Evolutionary conservation across 1,140 invertebrate genomes (phyloP), one percentile per base, ranked within the genome.

Genomic region (Papilio polyxenes): DNA sequence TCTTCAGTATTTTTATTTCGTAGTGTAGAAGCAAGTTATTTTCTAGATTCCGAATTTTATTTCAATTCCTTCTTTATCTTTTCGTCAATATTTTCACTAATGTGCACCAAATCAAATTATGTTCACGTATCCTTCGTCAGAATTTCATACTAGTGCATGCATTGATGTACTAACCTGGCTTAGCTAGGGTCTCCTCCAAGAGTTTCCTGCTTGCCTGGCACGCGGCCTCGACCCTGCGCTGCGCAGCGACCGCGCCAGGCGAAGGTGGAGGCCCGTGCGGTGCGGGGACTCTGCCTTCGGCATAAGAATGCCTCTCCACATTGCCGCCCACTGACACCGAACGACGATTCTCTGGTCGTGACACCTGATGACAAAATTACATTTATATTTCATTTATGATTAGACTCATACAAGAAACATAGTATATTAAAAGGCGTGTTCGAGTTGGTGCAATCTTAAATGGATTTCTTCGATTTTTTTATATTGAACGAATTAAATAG

Each of bases 161-260:
- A 17, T 9, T 59, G 40, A 51, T 44, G 44, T 13, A 74, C 81
- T 93, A 97, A 85, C 96, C 96, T 75, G 96, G 94, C 84, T 97
- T 96, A 82, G 96, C 95, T 20, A 98, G 93, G 5, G 97, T 97
- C 83, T 97, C 96, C 89, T 98, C 97, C 87, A 98, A 95, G 48
- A 98, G 95, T 82, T 96, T 95, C 85, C 95, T 95, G 75, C 96
- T 96, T 48, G 94, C 93, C 72, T 91, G 90, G 83, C 94, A 95
- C 37, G 91, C 91, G 65, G 89, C 92, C n/a, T 91, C 87, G 31
- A 89, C 88, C 23, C 88, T 84, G 49, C 92, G 44, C 89, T 93
- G 86, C 85, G 89, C 87, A 80, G 92, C 87, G 85, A 92, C 79
- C 83, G 95, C 82, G 81, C 94, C 91, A 5, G 95, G 95, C 9